Evolutionary conservation across 1,140 invertebrate species (phyloP).

Genomic region (Bombus terrestris): DNA sequence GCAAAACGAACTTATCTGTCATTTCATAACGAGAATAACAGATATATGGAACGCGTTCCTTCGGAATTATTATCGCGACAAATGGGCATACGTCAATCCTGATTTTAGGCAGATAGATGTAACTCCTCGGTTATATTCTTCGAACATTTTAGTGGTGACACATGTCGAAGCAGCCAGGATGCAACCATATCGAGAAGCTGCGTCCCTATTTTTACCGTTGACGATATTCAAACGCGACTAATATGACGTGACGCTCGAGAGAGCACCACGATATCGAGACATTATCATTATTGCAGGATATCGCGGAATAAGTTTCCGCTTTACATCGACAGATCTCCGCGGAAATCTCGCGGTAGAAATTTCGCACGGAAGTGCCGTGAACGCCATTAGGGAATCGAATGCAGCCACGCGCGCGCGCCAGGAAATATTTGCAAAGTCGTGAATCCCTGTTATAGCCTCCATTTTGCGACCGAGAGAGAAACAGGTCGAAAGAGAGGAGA

Average conservation of each 20-base stretch:
- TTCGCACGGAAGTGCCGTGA: slow-evolving; percentile 4
- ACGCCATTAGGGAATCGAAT: slow-evolving; percentile 35
- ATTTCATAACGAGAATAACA: neutral
- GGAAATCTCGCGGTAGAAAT: slow-evolving; percentile 23
- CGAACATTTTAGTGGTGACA: neutral
- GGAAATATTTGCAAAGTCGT: slow-evolving; percentile 7
- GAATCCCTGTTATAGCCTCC: neutral
- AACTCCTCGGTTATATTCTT: slow-evolving; percentile 18
- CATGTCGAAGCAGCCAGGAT: slow-evolving; percentile 2
- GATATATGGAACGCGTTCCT: neutral
- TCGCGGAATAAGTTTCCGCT: slow-evolving; percentile 50
- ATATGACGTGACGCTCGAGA: slow-evolving; percentile 22
- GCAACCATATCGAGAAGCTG: slow-evolving; percentile 16
- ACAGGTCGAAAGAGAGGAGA: neutral
- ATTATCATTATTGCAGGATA: slow-evolving; percentile 56
- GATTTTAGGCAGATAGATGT: neutral
- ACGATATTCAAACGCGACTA: slow-evolving; percentile 36
- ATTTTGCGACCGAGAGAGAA: neutral
- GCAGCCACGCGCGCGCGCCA: neutral
- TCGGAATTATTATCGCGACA: slow-evolving; percentile 14
- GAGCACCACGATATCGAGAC: slow-evolving; percentile 19
- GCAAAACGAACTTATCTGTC: no score
- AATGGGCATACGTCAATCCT: slow-evolving; percentile 34
- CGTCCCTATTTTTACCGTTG: slow-evolving; percentile 23
- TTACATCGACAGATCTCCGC: slow-evolving; percentile 35